Evolutionary conservation across 2,888 invertebrate genomes (phyloP), one percentile per base, ranked within the genome.

Genomic region (Zelleria hepariella): DNA sequence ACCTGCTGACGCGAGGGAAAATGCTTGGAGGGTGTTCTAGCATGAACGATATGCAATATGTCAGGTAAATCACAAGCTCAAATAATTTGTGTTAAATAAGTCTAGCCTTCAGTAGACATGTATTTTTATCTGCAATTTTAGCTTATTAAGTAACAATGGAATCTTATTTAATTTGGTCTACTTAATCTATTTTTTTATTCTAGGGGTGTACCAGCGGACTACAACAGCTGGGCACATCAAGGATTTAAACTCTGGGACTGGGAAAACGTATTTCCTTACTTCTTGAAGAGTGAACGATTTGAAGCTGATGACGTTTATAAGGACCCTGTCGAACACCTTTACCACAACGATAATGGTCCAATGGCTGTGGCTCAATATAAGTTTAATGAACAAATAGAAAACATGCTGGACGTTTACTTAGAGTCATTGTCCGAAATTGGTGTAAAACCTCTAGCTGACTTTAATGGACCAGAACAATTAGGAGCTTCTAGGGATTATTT

Each of bases 241-340:
- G 59, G 59, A 18, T 55, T 47, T 10, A 47, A 25, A 8, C 56
- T 55, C 10, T 59, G 59, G 59, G 49, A 59, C 23, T 55, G 27
- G n/a, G 10, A 48, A 1, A 49, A n/a, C 15, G 54, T 26, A 2
- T 55, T 59, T 2, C 32, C 18, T 20, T 56, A 55, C 25, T 59
- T 55, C 15, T 20, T 56, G n/a, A 56, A 56, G n/a, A 56, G 55
- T 56, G 55, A 56, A 8, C 20, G 32, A 6, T 10, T 56, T n/a
- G 80, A 21, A 24, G 25, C 18, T n/a, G 55, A 56, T n/a, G n/a
- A 10, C 10, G 18, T 56, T 6, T 6, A 7, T 7, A 27, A 6
- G 7, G 32, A 56, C 10, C 18, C 32, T n/a, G 10, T 8, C 2
- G 18, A 26, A n/a, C 8, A 2, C 8, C 7, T n/a, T 20, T 56